Conservation (phyloP, 2,888 invertebrate species). For the Epirrhoe tristata region DNA sequence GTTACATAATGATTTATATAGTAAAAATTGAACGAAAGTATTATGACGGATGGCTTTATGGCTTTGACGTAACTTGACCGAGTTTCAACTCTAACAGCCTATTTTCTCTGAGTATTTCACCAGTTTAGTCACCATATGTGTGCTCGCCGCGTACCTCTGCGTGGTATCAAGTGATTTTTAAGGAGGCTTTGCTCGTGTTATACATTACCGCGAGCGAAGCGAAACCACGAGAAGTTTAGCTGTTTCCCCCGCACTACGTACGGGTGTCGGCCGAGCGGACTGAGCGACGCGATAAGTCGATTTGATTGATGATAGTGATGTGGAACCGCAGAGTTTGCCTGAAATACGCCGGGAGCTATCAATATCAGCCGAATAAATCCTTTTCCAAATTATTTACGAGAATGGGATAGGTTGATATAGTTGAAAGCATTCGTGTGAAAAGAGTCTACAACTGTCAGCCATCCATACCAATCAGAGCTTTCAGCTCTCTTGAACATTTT, state of each 20-base stretch:
- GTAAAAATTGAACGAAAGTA: background rate
- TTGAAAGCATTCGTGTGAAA: background rate
- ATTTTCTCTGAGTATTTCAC: no score
- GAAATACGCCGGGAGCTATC: conserved; percentile 40
- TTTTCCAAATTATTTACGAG: conserved; percentile 38
- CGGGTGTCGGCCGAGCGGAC: conserved; percentile 33
- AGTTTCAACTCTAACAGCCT: no score
- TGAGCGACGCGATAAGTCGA: conserved; percentile 65
- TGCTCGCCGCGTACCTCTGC: no score
- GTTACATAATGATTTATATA: background rate
- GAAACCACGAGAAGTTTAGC: conserved; percentile 1
- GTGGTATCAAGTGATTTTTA: no score
- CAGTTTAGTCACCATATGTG: no score
- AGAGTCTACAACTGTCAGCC: conserved; percentile 11
- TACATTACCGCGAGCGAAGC: no score
- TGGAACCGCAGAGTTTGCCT: conserved; percentile 36
- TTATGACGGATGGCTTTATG: no score
- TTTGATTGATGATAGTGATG: conserved; percentile 65
- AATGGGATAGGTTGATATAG: conserved; percentile 22
- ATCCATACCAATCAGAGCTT: background rate
- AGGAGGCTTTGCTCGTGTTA: no score
- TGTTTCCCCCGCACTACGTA: conserved; percentile 12
- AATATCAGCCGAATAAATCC: conserved; percentile 45
- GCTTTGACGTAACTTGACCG: no score
- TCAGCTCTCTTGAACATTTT: background rate